Evolutionary conservation across 2,888 invertebrate genomes (phyloP).

Genomic region (Panopea generosa): DNA sequence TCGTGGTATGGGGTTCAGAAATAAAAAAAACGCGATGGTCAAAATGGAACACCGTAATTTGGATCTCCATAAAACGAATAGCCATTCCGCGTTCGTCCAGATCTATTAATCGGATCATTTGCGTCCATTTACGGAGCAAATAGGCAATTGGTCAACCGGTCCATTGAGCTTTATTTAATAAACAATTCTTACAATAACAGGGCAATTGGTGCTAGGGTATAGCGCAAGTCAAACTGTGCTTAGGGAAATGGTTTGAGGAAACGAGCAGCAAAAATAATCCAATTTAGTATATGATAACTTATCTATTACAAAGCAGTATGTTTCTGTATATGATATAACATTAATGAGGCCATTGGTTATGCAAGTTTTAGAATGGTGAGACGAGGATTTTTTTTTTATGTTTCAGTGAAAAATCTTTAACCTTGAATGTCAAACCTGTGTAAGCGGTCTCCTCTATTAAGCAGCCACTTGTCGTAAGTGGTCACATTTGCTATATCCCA

Average conservation of each 20-base stretch:
- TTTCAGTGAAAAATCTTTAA: too few species aligned
- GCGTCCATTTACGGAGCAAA: slow-evolving; percentile 17
- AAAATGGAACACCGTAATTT: too few species aligned
- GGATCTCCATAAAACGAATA: not conserved
- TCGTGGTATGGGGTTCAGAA: too few species aligned
- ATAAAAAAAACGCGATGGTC: too few species aligned
- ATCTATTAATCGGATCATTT: slow-evolving; percentile 30
- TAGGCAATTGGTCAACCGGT: slow-evolving; percentile 34
- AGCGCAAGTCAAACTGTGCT: slow-evolving; percentile 39
- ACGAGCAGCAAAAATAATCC: slow-evolving; percentile 45
- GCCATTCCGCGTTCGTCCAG: not conserved
- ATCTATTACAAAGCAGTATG: not conserved
- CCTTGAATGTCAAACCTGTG: too few species aligned
- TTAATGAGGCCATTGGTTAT: too few species aligned
- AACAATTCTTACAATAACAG: slow-evolving; percentile 53
- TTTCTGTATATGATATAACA: too few species aligned
- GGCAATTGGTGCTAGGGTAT: slow-evolving; percentile 51
- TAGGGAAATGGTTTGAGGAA: slow-evolving; percentile 47
- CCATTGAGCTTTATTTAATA: slow-evolving; percentile 54
- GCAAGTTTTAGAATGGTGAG: too few species aligned
- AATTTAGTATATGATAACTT: slow-evolving; percentile 38
- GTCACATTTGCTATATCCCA: too few species aligned
- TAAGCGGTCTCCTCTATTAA: too few species aligned
- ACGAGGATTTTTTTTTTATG: too few species aligned
- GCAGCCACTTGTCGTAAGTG: too few species aligned